A percentile compares a stretch with the other conserved stretches of the same genome.
Evolutionary conservation across 2,113 vertebrate genomes (phyloP).

Genomic region (Aspidoscelis tigris): DNA sequence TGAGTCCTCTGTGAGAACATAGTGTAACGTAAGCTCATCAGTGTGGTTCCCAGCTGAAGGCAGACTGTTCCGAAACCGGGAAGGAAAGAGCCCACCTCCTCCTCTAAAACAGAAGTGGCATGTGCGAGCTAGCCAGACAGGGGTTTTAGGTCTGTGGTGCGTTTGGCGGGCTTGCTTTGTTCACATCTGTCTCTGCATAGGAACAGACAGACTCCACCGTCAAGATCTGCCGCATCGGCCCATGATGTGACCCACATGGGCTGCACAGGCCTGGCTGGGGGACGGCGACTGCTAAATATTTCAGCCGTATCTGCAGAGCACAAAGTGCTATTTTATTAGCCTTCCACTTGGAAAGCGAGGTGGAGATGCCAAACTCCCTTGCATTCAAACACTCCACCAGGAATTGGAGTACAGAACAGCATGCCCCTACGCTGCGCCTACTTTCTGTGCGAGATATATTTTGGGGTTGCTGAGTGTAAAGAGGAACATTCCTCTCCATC

Average conservation of each 20-base stretch:
- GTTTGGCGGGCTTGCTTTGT: not conserved
- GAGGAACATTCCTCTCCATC: not conserved
- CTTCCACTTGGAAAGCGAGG: not conserved
- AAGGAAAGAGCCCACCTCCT: not conserved
- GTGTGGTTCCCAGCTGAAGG: not conserved
- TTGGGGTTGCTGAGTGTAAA: not conserved
- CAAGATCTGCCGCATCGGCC: not conserved
- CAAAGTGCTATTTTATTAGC: conserved; percentile 10
- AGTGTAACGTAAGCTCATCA: conserved; percentile 1
- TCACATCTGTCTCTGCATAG: not conserved
- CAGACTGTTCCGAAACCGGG: not conserved
- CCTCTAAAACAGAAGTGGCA: not conserved
- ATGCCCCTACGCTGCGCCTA: not conserved
- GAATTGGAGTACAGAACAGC: not conserved
- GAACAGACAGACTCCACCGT: not conserved
- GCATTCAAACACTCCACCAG: not conserved
- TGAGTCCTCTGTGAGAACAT: conserved; percentile 7
- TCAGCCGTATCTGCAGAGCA: not conserved
- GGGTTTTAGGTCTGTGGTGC: not conserved
- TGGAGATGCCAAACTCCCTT: not conserved
- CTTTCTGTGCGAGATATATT: not conserved
- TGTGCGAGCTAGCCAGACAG: not conserved
- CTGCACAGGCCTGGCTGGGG: not conserved
- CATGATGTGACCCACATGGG: not conserved
- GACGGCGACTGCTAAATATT: not conserved